phyloP scores from a whole-genome alignment of 2,113 vertebrate species.

The Axis porcinus region DNA sequence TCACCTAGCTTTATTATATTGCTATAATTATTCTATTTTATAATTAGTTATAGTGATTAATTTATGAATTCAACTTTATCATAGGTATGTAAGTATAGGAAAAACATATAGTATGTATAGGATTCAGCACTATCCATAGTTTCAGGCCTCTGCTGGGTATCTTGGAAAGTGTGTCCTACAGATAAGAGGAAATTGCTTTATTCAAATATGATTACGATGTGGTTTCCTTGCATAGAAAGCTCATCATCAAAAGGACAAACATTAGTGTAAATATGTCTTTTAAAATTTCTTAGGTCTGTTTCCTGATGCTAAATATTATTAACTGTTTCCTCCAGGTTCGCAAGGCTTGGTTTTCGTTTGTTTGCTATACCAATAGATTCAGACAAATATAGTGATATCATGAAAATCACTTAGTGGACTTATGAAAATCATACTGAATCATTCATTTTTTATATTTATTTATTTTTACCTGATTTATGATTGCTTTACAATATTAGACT shows the following conservation, averaged over 20 bases:
- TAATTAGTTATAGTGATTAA: not conserved
- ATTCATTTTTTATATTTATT: not conserved
- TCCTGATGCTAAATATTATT: not conserved
- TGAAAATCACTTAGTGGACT: not conserved
- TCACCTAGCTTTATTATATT: not conserved
- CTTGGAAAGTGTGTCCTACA: not conserved
- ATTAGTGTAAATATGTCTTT: not conserved
- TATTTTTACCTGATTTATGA: not conserved
- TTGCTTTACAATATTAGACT: not conserved
- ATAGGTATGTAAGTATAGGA: not conserved
- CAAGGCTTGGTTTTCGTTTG: not conserved
- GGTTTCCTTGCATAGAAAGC: not conserved
- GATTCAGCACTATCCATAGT: not conserved
- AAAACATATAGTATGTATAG: not conserved
- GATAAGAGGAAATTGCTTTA: not conserved
- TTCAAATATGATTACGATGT: not conserved
- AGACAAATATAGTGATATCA: not conserved
- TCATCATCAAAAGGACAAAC: not conserved
- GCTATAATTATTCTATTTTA: not conserved
- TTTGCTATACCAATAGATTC: not conserved
- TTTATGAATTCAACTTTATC: not conserved
- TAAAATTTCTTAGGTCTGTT: not conserved
- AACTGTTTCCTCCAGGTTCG: not conserved
- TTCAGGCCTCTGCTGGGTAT: not conserved
- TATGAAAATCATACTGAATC: not conserved